Evolutionary conservation across 2,113 vertebrate species (phyloP), one percentile per base, ranked within the genome.

Genomic region (Meles meles): DNA sequence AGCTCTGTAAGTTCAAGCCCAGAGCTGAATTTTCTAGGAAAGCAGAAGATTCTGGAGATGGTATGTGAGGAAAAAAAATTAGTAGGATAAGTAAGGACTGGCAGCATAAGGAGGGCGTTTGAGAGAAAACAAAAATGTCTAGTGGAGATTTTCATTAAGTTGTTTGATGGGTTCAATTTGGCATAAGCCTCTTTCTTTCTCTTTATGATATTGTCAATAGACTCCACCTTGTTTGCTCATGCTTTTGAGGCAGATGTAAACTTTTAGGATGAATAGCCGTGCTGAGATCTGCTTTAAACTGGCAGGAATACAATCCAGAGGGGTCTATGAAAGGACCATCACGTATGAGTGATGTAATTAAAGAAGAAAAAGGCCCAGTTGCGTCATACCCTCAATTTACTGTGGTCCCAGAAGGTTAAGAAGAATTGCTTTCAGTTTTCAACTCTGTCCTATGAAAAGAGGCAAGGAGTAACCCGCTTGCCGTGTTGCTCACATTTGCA

Each of bases 401-500:
- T 89, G 74, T 77, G 82, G 47, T 52, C 29, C n/a, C 17, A 42
- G 81, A 85, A 55, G 52, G 12, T 47, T 49, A 77, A 31, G 14
- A 17, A 49, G 67, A 57, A 47, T 76, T 14, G 8, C 34, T 72
- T 77, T 72, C 9, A 2, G 10, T 83, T 83, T 88, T 9, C 49
- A 23, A 20, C 39, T 47, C 39, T 29, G 18, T 37, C 29, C 80
- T 59, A 0, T 0, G 25, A 67, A 39, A 52, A 39, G 52, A 80
- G 76, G 7, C 11, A 2, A 31, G 0, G 4, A 42, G 12, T 77
- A 7, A 76, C 44, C 4, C 18, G n/a, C 21, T 44, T 44, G 37
- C 47, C 49, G 8, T 87, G 49, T 63, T 93, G 88, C 88, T 90
- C 92, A 25, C 69, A 29, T 91, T 79, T 37, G 11, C 97, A 99